Evolutionary conservation across 2,113 vertebrate species (phyloP).

Genomic region (Alethe castanea): DNA sequence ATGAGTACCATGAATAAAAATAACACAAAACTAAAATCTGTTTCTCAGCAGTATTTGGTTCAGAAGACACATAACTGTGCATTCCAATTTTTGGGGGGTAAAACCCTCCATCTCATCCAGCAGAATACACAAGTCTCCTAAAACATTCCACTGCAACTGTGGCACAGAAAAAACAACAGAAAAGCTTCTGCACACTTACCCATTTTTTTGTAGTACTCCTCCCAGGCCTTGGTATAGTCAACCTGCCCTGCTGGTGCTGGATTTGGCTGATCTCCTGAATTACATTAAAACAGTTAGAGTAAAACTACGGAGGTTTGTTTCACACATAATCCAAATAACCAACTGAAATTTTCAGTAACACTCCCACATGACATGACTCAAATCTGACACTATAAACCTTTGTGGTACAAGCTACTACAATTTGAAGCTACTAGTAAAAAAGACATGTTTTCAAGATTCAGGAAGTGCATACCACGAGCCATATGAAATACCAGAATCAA

Average conservation of each 20-base stretch:
- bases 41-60: neutral
- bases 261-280: slow-evolving; percentile 93
- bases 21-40: neutral
- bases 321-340: neutral
- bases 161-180: neutral
- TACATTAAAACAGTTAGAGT: neutral
- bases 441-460: neutral
- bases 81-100: neutral
- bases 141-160: neutral
- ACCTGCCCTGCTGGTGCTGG: slow-evolving; percentile 96
- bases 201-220: slow-evolving; percentile 99
- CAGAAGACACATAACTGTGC: accelerated
- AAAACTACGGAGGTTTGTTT: neutral
- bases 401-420: neutral
- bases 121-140: accelerated
- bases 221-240: slow-evolving; percentile 99
- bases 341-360: neutral
- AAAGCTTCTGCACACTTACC: slow-evolving; percentile 74
- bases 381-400: neutral
- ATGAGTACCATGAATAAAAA: neutral
- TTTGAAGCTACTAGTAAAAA: neutral
- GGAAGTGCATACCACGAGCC: neutral
- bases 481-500: neutral
- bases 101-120: neutral
- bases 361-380: neutral